Conservation (phyloP, 1,140 invertebrate species). For the Sinella curviseta region DNA sequence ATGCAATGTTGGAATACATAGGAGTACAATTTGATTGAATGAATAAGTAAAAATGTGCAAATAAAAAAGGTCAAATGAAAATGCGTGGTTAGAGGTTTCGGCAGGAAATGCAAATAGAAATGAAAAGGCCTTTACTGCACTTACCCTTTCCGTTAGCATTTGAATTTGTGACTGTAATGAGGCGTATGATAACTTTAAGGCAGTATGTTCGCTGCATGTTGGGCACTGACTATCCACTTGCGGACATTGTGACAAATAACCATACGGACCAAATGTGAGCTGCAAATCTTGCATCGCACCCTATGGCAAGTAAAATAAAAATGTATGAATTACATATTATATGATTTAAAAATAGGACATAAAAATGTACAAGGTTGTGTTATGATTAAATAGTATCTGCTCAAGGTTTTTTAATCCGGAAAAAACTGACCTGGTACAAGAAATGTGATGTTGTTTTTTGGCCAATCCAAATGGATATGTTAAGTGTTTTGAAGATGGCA, state of each 20-base stretch:
- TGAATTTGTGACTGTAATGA: slow-evolving; percentile 66
- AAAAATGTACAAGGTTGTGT: too few relatives aligned
- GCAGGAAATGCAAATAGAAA: too few relatives aligned
- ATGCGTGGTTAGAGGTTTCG: too few relatives aligned
- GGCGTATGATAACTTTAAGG: slow-evolving; percentile 73
- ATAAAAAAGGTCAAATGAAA: too few relatives aligned
- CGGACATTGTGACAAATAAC: slow-evolving; percentile 82
- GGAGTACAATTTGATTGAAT: too few relatives aligned
- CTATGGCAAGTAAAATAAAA: slow-evolving; percentile 61
- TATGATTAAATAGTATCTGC: too few relatives aligned
- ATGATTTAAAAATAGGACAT: not conserved
- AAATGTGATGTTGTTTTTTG: slow-evolving; percentile 82
- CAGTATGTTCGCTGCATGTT: slow-evolving; percentile 82
- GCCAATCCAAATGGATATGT: slow-evolving; percentile 77
- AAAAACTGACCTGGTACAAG: slow-evolving; percentile 81
- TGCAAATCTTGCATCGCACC: slow-evolving; percentile 83
- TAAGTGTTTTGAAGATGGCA: slow-evolving; percentile 46
- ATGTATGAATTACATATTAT: not conserved
- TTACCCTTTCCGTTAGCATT: slow-evolving; percentile 68
- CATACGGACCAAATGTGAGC: slow-evolving; percentile 78
- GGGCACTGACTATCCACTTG: slow-evolving; percentile 81
- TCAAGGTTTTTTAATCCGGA: too few relatives aligned
- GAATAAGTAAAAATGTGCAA: too few relatives aligned
- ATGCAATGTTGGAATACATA: too few relatives aligned
- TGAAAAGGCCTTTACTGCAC: too few relatives aligned